These are phyloP conservation scores for Rhogogaster chlorosoma DNA, from an alignment of 2,888 invertebrate species.

Conservation along the genomic window DNA sequence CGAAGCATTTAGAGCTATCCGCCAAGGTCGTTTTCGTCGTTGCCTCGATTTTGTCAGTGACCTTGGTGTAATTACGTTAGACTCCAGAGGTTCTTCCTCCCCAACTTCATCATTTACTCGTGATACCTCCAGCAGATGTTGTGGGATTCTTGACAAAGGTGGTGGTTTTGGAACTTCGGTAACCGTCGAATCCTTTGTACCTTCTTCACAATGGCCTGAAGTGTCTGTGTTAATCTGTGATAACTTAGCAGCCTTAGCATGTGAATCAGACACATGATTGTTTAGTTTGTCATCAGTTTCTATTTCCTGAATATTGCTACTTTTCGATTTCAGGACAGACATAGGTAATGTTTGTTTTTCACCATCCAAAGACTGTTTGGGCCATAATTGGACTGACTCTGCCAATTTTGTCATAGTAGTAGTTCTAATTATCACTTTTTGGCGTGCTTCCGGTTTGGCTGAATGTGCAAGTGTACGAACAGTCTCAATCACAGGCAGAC, in stretches of 20 bases:
- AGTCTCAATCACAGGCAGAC: neutral
- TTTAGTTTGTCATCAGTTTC: neutral
- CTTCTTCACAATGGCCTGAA: neutral
- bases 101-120: neutral
- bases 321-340: slow-evolving; percentile 24
- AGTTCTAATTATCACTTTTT: neutral
- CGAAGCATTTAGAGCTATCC: slow-evolving; percentile 69
- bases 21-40: slow-evolving; percentile 56
- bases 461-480: neutral
- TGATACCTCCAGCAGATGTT: slow-evolving; percentile 46
- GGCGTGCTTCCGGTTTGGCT: neutral
- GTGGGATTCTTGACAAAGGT: slow-evolving; percentile 61
- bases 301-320: neutral
- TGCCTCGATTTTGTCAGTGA: slow-evolving; percentile 32
- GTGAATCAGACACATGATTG: neutral
- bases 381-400: neutral
- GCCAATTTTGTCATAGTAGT: neutral
- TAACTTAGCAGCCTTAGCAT: neutral
- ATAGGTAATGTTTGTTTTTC: neutral
- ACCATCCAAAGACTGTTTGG: neutral
- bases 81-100: neutral
- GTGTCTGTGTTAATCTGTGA: neutral
- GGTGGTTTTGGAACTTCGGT: slow-evolving; percentile 55
- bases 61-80: neutral
- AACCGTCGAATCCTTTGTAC: neutral